These are phyloP conservation scores for Notiomystis cincta DNA, from an alignment of 2,113 vertebrate genomes.

Conservation along the genomic window DNA sequence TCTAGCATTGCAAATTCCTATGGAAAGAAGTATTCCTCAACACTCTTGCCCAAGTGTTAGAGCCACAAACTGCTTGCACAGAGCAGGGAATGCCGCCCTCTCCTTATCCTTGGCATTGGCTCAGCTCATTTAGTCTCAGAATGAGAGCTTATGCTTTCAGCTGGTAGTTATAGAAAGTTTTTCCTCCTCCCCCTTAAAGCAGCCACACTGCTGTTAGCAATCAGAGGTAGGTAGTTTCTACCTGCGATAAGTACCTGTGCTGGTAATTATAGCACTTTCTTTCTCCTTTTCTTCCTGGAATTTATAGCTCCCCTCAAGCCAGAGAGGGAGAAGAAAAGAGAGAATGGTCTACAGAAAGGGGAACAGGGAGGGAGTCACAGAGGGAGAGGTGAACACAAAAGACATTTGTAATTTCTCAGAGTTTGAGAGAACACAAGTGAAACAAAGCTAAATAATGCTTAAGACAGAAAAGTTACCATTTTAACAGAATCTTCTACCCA, in stretches of 20 bases:
- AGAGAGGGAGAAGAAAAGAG: background rate
- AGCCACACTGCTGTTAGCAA: background rate
- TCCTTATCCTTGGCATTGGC: background rate
- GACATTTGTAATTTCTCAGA: background rate
- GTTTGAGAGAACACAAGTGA: background rate
- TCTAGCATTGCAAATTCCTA: background rate
- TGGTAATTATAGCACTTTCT: background rate
- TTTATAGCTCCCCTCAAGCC: background rate
- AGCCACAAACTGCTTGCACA: background rate
- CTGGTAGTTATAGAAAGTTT: background rate
- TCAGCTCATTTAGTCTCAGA: background rate
- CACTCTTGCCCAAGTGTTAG: background rate
- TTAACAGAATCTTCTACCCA: background rate
- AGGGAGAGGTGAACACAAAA: background rate
- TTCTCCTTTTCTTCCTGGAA: background rate
- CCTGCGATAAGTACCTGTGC: background rate
- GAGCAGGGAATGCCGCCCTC: rapidly evolving
- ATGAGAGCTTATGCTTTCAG: background rate
- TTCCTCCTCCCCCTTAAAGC: background rate
- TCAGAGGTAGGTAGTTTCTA: background rate
- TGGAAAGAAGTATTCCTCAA: background rate
- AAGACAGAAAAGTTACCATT: background rate
- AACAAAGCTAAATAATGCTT: background rate
- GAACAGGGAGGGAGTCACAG: background rate
- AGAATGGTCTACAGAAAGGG: background rate